Conservation (phyloP, 2,888 invertebrate genomes). For the Pterostichus niger region DNA sequence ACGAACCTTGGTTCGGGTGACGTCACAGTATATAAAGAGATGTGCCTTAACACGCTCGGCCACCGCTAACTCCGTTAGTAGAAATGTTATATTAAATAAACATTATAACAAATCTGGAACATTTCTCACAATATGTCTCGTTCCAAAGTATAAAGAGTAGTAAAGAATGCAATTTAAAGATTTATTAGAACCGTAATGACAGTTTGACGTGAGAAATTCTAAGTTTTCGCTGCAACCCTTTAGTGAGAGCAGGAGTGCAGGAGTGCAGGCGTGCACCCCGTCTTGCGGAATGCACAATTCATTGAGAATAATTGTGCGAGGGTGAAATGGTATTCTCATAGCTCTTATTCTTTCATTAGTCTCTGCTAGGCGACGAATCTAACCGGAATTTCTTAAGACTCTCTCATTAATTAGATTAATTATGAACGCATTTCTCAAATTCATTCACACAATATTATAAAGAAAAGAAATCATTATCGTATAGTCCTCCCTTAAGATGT, state of each 20-base stretch:
- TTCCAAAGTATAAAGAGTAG: background rate
- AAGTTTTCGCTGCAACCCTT: conserved; percentile 32
- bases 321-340: conserved; percentile 5
- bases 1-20: too few relatives aligned
- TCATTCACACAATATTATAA: background rate
- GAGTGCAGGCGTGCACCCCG: background rate
- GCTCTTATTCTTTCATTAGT: background rate
- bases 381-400: background rate
- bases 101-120: too few relatives aligned
- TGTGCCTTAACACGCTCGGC: too few relatives aligned
- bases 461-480: background rate
- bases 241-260: background rate
- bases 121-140: too few relatives aligned
- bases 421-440: background rate
- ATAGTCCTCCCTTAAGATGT: too few relatives aligned
- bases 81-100: too few relatives aligned
- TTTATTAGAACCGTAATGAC: conserved; percentile 34
- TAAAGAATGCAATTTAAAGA: conserved; percentile 42
- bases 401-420: background rate
- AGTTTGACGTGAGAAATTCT: conserved; percentile 35
- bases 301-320: conserved; percentile 16
- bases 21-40: too few relatives aligned
- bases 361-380: background rate
- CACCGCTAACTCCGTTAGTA: too few relatives aligned
- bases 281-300: conserved; percentile 31